Conservation (phyloP, 2,888 invertebrate genomes). For the Ecliptopera silaceata region DNA sequence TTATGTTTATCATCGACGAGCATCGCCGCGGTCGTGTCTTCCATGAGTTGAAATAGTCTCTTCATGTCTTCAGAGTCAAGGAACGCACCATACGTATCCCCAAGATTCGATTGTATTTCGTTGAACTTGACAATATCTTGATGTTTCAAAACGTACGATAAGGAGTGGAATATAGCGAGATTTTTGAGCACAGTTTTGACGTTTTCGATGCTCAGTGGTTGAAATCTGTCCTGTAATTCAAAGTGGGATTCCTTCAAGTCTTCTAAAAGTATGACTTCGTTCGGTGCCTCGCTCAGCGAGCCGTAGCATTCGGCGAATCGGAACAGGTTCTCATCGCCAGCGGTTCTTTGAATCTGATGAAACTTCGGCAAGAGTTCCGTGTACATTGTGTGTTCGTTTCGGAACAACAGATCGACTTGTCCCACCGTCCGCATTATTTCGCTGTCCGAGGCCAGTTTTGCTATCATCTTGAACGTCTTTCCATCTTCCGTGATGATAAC, state of each 20-base stretch:
- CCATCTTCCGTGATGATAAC: slow-evolving; percentile 36
- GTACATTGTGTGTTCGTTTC: slow-evolving; percentile 52
- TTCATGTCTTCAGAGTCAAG: background rate
- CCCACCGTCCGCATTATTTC: slow-evolving; percentile 36
- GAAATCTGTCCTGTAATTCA: slow-evolving; percentile 48
- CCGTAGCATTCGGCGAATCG: slow-evolving; percentile 32
- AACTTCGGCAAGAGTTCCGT: slow-evolving; percentile 42
- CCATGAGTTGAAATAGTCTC: slow-evolving; percentile 25
- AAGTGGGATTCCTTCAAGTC: slow-evolving; percentile 48
- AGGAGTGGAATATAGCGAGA: slow-evolving; percentile 53
- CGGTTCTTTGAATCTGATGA: slow-evolving; percentile 45
- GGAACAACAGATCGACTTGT: slow-evolving; percentile 38
- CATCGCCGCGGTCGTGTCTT: slow-evolving; percentile 26
- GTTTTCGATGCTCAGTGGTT: slow-evolving; percentile 43
- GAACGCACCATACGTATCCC: slow-evolving; percentile 33
- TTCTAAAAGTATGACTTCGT: slow-evolving; percentile 45
- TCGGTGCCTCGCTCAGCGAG: slow-evolving; percentile 12
- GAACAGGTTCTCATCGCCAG: slow-evolving; percentile 43
- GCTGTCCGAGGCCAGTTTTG: slow-evolving; percentile 50
- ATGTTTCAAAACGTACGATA: slow-evolving; percentile 52
- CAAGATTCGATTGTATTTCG: slow-evolving; percentile 32
- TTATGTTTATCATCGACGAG: slow-evolving; percentile 41
- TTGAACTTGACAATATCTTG: slow-evolving; percentile 47
- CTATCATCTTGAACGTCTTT: slow-evolving; percentile 48
- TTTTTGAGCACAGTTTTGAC: slow-evolving; percentile 48